Conservation (phyloP, 1,140 invertebrate species). For the Amyelois transitella region DNA sequence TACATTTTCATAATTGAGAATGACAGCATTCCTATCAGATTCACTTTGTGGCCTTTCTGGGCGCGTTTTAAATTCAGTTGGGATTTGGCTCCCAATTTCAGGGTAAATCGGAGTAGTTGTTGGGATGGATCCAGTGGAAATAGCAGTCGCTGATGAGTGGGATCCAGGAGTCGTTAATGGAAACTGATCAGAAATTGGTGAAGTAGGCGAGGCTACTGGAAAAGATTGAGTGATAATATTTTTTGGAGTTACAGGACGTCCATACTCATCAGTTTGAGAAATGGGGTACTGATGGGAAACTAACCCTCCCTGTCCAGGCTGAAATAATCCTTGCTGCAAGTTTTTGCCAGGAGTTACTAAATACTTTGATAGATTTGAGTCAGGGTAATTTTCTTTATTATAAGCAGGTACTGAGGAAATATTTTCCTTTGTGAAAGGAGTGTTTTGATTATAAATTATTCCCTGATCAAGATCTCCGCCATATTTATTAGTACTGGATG, state of each 20-base stretch:
- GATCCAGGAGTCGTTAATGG: not conserved
- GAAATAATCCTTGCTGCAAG: not conserved
- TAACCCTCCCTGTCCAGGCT: not conserved
- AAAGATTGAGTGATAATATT: not conserved
- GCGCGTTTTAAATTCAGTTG: not conserved
- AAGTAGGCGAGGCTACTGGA: not conserved
- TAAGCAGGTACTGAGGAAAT: not conserved
- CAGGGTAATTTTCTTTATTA: not conserved
- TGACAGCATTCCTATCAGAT: conserved; percentile 39
- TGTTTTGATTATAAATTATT: not conserved
- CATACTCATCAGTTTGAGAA: not conserved
- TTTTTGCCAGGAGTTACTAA: not conserved
- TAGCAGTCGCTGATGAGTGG: not conserved
- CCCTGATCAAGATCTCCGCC: not conserved
- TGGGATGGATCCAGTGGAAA: not conserved
- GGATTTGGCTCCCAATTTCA: not conserved
- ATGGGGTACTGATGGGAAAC: not conserved
- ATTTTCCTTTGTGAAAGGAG: not conserved
- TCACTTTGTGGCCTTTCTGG: conserved; percentile 38
- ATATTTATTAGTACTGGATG: not conserved
- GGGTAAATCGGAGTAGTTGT: not conserved
- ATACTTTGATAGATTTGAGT: not conserved
- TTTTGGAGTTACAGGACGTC: not conserved
- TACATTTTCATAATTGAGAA: conserved; percentile 46
- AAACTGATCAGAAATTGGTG: not conserved